Base-by-base conservation (phyloP, 1,140 invertebrate genomes). In the Zaprionus vittiger region DNA sequence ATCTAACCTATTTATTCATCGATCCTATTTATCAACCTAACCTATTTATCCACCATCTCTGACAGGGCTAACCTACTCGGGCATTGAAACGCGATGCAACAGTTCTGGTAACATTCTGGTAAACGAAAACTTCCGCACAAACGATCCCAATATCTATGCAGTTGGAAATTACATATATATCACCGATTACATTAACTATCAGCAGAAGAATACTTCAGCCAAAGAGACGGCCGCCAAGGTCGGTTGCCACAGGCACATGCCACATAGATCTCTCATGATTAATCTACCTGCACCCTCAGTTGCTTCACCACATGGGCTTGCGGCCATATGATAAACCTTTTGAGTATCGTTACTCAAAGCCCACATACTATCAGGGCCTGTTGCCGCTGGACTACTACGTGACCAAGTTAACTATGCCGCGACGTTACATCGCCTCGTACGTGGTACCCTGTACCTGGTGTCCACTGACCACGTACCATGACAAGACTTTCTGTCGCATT, bases 91-190 rank as follows among this genome's bases (percentile, higher is more conserved):
- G 12, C 14, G 26, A 0, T 24, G 56, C 11, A 38, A 52, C 0
- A 6, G 1, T 34, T 34, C 31, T 9, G 3, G 2, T 34, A 3
- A n/a, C 2, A 70, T 92, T 14, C 2, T 78, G 24, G 77, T 92
- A 2, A 61, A 90, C 52, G 47, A 86, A 1, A 17, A 73, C 0
- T 92, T 70, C 17, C 26, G 60, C 17, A 92, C 91, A 17, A 90
- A 78, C 20, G 91, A 92, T 63, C 68, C 72, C 0, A 31, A 86
- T 44, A 90, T 92, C 11, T 91, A 90, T 65, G 91, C 91, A 0
- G 59, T 74, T 12, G 91, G 91, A 0, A 73, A 52, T 6, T 81
- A 61, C 34, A 74, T 84, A 2, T 31, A 79, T 15, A 49, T 86
- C 4, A 55, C 15, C 0, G 47, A 64, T 0, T 59, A 57, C n/a